phyloP scores from a whole-genome alignment of 2,113 vertebrate genomes.

The Calyptommatus sinebrachiatus region DNA sequence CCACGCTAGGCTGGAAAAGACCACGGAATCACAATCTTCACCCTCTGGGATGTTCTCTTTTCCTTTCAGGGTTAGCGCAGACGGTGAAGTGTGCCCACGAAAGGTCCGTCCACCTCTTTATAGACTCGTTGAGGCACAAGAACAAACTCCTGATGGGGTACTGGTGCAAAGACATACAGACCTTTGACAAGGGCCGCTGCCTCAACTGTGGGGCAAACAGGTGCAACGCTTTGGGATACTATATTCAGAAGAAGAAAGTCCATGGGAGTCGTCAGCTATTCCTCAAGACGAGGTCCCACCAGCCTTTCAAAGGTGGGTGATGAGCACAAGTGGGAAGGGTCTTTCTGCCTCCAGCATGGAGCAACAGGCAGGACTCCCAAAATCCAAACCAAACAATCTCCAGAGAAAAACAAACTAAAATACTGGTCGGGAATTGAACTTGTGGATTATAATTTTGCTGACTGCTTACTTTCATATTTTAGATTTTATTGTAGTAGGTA shows the following conservation, averaged over 20 bases:
- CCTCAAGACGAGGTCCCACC: conserved; percentile 78
- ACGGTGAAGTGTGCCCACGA: conserved; percentile 94
- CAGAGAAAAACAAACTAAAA: too few relatives aligned
- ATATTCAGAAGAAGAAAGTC: conserved; percentile 71
- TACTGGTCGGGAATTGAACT: too few relatives aligned
- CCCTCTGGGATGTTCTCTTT: neutral
- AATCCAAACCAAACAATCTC: too few relatives aligned
- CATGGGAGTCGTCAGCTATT: conserved; percentile 77
- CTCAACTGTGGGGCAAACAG: conserved; percentile 84
- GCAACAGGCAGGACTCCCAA: too few relatives aligned
- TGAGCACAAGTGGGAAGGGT: neutral
- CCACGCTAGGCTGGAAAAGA: neutral
- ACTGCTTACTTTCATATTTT: too few relatives aligned
- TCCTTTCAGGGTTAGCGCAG: conserved; percentile 81
- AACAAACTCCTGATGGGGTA: conserved; percentile 84
- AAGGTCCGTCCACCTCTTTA: conserved; percentile 90
- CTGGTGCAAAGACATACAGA: conserved; percentile 80
- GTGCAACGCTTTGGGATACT: conserved; percentile 90
- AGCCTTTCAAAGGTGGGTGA: conserved; percentile 84
- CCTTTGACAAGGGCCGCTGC: conserved; percentile 87
- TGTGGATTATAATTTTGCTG: too few relatives aligned
- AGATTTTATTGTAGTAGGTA: too few relatives aligned
- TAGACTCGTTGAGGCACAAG: conserved; percentile 85
- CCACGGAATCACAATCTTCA: neutral
- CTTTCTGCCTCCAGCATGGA: too few relatives aligned